These are phyloP conservation scores for Sesia bembeciformis DNA, from an alignment of 2,888 invertebrate genomes.

Conservation along the genomic window DNA sequence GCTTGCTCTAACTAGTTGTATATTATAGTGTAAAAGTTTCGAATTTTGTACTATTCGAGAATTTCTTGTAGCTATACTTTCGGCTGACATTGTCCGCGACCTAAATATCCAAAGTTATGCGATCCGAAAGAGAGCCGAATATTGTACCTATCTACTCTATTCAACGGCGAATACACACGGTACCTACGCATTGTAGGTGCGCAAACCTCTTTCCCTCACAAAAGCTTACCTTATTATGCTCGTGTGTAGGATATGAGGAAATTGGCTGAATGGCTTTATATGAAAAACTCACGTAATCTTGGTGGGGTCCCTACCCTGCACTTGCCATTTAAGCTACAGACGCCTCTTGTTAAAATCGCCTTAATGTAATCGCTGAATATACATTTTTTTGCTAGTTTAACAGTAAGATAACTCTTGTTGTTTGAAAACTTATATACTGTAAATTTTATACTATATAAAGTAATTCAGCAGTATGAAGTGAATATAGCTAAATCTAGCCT, in stretches of 20 bases:
- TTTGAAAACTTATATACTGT: too few relatives aligned
- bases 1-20: too few relatives aligned
- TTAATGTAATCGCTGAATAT: background rate
- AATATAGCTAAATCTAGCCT: too few relatives aligned
- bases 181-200: constrained; percentile 59
- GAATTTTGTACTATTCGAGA: too few relatives aligned
- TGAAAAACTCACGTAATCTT: constrained; percentile 70
- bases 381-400: background rate
- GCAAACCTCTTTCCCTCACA: constrained; percentile 65
- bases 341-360: constrained; percentile 25
- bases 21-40: too few relatives aligned
- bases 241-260: constrained; percentile 68
- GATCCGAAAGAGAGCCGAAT: constrained; percentile 42
- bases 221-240: constrained; percentile 70
- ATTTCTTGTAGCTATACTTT: too few relatives aligned
- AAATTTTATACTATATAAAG: too few relatives aligned
- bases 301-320: constrained; percentile 59
- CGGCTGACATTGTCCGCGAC: too few relatives aligned
- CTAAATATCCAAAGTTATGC: constrained; percentile 26
- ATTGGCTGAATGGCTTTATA: constrained; percentile 72
- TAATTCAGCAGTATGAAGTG: too few relatives aligned
- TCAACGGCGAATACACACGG: constrained; percentile 42
- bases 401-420: too few relatives aligned
- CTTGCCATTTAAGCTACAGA: constrained; percentile 35
- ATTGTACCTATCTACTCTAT: constrained; percentile 44